Conservation (phyloP, 1,140 invertebrate genomes). For the Popillia japonica region DNA sequence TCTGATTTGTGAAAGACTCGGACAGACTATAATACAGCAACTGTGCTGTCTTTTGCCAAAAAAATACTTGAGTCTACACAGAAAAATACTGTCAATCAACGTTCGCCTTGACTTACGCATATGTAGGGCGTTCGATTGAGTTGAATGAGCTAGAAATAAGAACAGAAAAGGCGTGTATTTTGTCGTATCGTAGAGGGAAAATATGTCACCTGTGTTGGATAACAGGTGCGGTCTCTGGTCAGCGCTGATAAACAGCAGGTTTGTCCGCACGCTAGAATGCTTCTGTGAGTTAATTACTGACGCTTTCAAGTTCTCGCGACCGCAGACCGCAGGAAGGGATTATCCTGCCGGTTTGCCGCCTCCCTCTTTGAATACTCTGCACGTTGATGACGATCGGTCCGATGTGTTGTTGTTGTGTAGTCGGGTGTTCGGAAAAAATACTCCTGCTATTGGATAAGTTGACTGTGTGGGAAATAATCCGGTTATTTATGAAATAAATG, state of each 20-base stretch:
- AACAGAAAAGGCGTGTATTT: background rate
- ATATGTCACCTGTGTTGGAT: constrained; percentile 14
- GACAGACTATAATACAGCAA: no score
- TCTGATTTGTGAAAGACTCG: no score
- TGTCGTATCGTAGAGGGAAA: background rate
- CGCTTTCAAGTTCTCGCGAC: constrained; percentile 8
- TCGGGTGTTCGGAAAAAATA: background rate
- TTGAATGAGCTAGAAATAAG: no score
- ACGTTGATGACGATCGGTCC: background rate
- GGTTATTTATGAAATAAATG: background rate
- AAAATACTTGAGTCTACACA: no score
- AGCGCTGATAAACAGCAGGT: constrained; percentile 3
- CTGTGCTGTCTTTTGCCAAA: no score
- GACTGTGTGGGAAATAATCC: background rate
- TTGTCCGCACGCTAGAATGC: constrained; percentile 6
- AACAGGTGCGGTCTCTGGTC: constrained; percentile 16
- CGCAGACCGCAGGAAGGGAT: constrained; percentile 12
- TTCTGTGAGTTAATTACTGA: constrained; percentile 14
- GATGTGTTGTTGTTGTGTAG: background rate
- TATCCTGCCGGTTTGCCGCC: background rate
- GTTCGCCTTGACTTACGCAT: no score
- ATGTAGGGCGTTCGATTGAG: no score
- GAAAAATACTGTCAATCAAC: no score
- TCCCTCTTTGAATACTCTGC: background rate
- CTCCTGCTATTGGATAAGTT: background rate